A percentile compares a stretch with the other conserved stretches of the same genome.
These are phyloP conservation scores for Dorcus parallelipipedus DNA, from an alignment of 2,888 invertebrate species.

Conservation along the genomic window DNA sequence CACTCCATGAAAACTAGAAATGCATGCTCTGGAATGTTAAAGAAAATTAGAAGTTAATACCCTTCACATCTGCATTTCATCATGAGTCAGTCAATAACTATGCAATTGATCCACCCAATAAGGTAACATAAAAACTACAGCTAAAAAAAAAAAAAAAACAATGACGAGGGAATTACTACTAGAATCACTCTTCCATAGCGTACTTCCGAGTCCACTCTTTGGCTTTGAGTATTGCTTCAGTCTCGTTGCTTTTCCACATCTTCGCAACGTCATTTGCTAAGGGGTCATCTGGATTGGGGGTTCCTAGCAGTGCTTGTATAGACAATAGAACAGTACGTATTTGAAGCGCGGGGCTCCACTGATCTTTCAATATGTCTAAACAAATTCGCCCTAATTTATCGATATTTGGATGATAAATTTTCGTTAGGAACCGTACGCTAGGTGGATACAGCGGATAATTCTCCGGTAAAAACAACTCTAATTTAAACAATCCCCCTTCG, in stretches of 20 bases:
- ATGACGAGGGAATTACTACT: neutral
- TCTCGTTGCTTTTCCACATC: constrained; percentile 97
- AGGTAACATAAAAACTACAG: neutral
- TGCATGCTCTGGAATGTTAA: too few species aligned
- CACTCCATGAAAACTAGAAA: too few species aligned
- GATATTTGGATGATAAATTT: constrained; percentile 99
- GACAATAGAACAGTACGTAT: constrained; percentile 97
- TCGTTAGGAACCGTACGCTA: constrained; percentile 98
- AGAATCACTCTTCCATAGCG: constrained; percentile 52
- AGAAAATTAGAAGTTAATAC: too few species aligned
- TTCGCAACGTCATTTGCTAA: constrained; percentile 98
- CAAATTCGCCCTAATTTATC: constrained; percentile 99
- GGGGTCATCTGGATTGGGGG: constrained; percentile 97
- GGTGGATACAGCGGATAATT: constrained; percentile 99
- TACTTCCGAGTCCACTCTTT: constrained; percentile 93
- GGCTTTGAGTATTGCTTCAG: constrained; percentile 91
- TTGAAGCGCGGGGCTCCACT: constrained; percentile 99
- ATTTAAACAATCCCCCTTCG: constrained; percentile 95
- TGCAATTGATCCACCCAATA: too few species aligned
- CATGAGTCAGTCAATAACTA: too few species aligned
- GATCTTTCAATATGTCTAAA: constrained; percentile 96
- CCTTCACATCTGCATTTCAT: too few species aligned
- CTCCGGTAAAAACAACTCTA: constrained; percentile 98
- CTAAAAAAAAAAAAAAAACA: neutral
- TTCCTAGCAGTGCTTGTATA: constrained; percentile 86